These are phyloP conservation scores for Trididemnum miniatum DNA, from an alignment of 23 tunicate genomes.

Conservation along the genomic window DNA sequence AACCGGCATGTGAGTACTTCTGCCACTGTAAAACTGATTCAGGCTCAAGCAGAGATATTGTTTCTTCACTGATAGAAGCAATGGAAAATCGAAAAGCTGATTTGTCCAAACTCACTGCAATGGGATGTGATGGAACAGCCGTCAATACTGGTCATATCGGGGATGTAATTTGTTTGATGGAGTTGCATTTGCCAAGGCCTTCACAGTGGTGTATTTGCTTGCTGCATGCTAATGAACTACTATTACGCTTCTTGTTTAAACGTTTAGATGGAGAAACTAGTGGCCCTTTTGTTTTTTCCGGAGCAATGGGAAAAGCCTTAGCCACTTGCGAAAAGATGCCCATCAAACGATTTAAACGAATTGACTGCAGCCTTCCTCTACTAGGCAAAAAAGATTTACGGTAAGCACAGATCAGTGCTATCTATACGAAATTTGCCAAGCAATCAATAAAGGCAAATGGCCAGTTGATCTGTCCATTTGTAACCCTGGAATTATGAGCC, in stretches of 20 bases:
- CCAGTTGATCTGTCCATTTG: constrained; percentile 7
- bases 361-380: not conserved
- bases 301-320: not conserved
- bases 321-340: constrained; percentile 16
- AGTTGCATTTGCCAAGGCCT: not conserved
- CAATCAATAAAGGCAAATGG: not conserved
- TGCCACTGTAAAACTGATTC: not conserved
- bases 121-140: constrained; percentile 4
- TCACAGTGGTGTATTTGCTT: not conserved
- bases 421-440: constrained; percentile 7
- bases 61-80: not conserved
- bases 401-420: constrained; percentile 24
- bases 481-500: constrained; percentile 11
- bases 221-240: constrained; percentile 17
- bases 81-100: not conserved
- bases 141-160: constrained; percentile 9
- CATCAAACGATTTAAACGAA: not conserved
- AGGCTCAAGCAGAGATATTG: not conserved
- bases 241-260: not conserved
- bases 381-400: not conserved
- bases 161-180: not conserved
- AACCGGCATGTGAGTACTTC: not conserved
- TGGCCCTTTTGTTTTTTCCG: not conserved
- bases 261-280: constrained; percentile 3
- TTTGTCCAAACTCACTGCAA: not conserved